These are phyloP conservation scores for Sparidentex hasta DNA, from an alignment of 2,797 vertebrate genomes.

Conservation along the genomic window DNA sequence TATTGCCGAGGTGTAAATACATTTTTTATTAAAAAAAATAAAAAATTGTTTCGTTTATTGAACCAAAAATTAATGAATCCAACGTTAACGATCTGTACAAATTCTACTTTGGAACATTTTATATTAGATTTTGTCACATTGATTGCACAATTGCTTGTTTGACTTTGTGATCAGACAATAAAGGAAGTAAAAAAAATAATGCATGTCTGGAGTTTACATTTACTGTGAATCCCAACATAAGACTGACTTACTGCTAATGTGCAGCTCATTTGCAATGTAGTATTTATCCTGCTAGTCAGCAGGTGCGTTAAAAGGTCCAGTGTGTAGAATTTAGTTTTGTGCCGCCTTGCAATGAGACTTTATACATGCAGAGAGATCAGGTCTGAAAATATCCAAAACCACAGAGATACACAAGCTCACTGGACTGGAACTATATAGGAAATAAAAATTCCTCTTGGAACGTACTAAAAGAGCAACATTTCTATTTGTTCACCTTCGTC, in stretches of 20 bases:
- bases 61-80: not conserved
- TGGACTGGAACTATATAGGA: too few relatives aligned
- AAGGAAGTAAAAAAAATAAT: conserved; percentile 15
- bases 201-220: not conserved
- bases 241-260: not conserved
- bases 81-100: not conserved
- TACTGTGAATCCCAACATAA: not conserved
- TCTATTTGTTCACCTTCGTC: too few relatives aligned
- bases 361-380: too few relatives aligned
- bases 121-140: not conserved
- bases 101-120: not conserved
- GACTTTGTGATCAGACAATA: conserved; percentile 32
- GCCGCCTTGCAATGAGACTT: too few relatives aligned
- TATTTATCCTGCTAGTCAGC: too few relatives aligned
- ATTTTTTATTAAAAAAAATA: not conserved
- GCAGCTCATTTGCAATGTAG: too few relatives aligned
- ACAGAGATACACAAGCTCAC: too few relatives aligned
- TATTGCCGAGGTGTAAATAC: not conserved
- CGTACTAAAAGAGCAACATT: too few relatives aligned
- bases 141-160: conserved; percentile 21
- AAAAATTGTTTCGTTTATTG: not conserved
- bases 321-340: too few relatives aligned
- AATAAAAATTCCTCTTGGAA: too few relatives aligned
- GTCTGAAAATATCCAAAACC: too few relatives aligned
- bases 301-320: too few relatives aligned